phyloP scores from a whole-genome alignment of 2,888 invertebrate species.

The Isoperla grammatica region DNA sequence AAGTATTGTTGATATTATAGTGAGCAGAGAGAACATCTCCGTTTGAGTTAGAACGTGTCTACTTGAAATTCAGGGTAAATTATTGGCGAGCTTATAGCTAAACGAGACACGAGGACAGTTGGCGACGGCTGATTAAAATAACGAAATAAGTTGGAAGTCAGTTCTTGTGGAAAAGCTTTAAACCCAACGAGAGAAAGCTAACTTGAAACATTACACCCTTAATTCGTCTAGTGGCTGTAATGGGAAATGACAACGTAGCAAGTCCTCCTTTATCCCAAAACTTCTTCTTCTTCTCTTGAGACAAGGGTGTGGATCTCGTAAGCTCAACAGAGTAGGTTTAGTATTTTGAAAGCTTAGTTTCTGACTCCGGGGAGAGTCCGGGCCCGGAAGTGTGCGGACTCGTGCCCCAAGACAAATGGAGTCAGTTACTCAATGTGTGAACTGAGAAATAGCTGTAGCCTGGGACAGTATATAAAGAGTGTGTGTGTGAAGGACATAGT shows the following conservation, averaged over 20 bases:
- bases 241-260: slow-evolving; percentile 10
- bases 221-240: slow-evolving; percentile 4
- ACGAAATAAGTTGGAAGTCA: no score
- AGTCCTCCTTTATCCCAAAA: slow-evolving; percentile 6
- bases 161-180: no score
- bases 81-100: no score
- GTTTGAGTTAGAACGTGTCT: no score
- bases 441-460: slow-evolving; percentile 16
- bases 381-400: slow-evolving; percentile 13
- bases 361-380: not conserved
- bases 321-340: slow-evolving; percentile 15
- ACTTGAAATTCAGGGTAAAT: no score
- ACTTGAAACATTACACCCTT: slow-evolving; percentile 10
- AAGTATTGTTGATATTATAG: no score
- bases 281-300: slow-evolving; percentile 6
- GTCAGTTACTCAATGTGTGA: slow-evolving; percentile 23
- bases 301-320: slow-evolving; percentile 17
- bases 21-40: no score
- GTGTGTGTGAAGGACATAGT: slow-evolving; percentile 5
- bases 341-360: slow-evolving; percentile 15
- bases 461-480: not conserved
- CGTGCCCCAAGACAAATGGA: slow-evolving; percentile 22
- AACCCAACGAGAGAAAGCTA: not conserved
- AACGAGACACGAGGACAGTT: no score
- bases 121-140: no score